Evolutionary conservation across 2,797 vertebrate genomes (phyloP).

Genomic region (Antennarius maculatus): DNA sequence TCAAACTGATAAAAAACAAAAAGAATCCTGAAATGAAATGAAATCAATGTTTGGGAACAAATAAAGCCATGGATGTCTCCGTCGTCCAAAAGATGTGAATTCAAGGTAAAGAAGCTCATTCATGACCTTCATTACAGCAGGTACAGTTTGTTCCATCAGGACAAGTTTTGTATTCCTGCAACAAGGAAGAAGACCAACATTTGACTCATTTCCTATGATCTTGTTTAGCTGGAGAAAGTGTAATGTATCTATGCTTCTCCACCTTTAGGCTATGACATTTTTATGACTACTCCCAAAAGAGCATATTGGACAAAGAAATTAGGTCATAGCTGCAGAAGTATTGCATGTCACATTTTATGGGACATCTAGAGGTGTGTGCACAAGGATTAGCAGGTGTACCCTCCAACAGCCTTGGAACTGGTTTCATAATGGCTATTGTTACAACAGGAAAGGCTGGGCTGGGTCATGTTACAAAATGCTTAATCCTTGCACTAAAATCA

Average conservation of each 20-base stretch:
- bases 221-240: too few relatives aligned
- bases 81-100: too few relatives aligned
- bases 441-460: conserved; percentile 43
- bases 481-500: conserved; percentile 22
- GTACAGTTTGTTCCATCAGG: too few relatives aligned
- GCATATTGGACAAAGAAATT: conserved; percentile 38
- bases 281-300: conserved; percentile 22
- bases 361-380: conserved; percentile 40
- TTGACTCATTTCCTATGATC: neutral
- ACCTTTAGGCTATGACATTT: conserved; percentile 9
- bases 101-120: too few relatives aligned
- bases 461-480: conserved; percentile 25
- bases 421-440: conserved; percentile 57
- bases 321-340: conserved; percentile 42
- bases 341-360: conserved; percentile 42
- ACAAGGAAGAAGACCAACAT: neutral
- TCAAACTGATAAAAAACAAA: neutral
- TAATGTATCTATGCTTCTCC: conserved; percentile 1
- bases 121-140: too few relatives aligned
- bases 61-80: too few relatives aligned
- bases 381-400: conserved; percentile 37
- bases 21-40: too few relatives aligned
- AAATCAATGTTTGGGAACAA: too few relatives aligned
- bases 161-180: neutral
- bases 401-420: conserved; percentile 31